A percentile compares a stretch with the other conserved stretches of the same genome.
Evolutionary conservation across 2,113 vertebrate species (phyloP).

Genomic region (Syrmaticus mikado): DNA sequence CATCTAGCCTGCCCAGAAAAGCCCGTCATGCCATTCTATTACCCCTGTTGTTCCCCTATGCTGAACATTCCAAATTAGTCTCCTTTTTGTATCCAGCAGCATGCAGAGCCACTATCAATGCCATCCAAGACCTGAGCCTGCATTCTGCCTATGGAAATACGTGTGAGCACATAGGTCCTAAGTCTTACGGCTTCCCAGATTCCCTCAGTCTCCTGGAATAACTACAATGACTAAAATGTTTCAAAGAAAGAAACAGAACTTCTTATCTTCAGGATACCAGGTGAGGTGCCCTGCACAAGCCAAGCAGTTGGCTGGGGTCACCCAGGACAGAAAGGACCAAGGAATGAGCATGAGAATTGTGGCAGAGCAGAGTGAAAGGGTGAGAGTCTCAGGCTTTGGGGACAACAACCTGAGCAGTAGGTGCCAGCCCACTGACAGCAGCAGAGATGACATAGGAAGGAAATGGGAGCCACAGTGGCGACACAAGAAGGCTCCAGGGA

Average conservation of each 20-base stretch:
- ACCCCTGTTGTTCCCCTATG: not conserved
- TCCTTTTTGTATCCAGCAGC: not conserved
- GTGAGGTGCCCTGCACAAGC: not conserved
- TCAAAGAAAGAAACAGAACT: not conserved
- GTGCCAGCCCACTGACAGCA: not conserved
- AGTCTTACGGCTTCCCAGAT: not conserved
- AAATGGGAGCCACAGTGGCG: not conserved
- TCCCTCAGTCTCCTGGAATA: not conserved
- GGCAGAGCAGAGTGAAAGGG: not conserved
- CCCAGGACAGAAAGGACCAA: not conserved
- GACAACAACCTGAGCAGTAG: not conserved
- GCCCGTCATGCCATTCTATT: not conserved
- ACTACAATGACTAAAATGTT: not conserved
- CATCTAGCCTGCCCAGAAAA: not conserved
- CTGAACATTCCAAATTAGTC: not conserved
- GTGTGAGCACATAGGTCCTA: fast-evolving
- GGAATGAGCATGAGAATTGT: not conserved
- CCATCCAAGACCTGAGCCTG: not conserved
- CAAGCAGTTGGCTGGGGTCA: no score
- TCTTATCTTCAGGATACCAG: not conserved
- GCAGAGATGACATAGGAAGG: not conserved
- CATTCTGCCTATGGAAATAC: not conserved
- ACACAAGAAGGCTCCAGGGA: not conserved
- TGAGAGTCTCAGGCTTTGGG: not conserved
- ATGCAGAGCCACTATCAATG: not conserved